Evolutionary conservation across 2,113 vertebrate genomes (phyloP).

Genomic region (Psittacula cyanocephala): DNA sequence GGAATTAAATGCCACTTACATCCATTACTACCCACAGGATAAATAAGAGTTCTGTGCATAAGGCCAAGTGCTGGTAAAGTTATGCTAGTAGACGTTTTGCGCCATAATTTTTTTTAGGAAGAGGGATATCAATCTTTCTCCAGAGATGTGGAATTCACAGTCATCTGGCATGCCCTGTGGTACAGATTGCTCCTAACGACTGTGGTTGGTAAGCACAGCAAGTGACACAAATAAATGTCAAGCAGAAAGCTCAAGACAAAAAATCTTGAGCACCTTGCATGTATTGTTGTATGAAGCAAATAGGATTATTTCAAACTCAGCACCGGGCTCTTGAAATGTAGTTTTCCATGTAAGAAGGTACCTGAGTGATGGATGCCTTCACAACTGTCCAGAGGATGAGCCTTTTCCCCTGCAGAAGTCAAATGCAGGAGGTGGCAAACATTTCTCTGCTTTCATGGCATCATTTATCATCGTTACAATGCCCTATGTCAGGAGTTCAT

Average conservation of each 20-base stretch:
- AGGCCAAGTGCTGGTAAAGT: neutral
- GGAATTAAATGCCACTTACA: neutral
- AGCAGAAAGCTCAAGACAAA: neutral
- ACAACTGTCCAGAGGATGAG: neutral
- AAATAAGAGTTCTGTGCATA: neutral
- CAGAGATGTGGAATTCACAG: neutral
- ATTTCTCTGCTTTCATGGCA: neutral
- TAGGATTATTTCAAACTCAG: neutral
- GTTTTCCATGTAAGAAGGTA: slow-evolving; percentile 3
- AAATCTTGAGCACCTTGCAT: neutral
- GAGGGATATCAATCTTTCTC: neutral
- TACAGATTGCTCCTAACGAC: neutral
- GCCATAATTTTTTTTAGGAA: neutral
- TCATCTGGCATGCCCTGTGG: neutral
- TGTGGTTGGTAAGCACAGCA: neutral
- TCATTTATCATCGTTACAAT: neutral
- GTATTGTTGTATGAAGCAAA: neutral
- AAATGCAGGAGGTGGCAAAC: neutral
- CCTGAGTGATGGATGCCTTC: neutral
- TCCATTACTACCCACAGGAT: neutral
- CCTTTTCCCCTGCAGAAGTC: neutral
- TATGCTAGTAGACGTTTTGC: neutral
- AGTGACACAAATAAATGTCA: neutral
- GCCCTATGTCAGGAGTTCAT: slow-evolving; percentile 8
- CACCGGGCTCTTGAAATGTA: neutral